Percentiles rank a stretch among this genome's conserved stretches.
Evolutionary conservation across 2,113 vertebrate species (phyloP).

Genomic region (Casuarius casuarius): DNA sequence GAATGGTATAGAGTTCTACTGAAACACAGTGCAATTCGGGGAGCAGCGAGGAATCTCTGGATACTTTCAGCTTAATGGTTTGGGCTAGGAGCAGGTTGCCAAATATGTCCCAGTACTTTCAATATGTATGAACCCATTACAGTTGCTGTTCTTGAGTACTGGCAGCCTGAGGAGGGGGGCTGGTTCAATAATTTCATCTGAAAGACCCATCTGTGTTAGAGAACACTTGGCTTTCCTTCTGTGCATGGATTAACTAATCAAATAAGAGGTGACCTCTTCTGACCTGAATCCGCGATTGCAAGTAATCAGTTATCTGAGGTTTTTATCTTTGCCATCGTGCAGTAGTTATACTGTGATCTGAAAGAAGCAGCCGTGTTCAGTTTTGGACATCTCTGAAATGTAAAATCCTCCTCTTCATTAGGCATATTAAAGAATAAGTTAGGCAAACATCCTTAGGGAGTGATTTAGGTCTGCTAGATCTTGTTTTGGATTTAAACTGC

Average conservation of each 20-base stretch:
- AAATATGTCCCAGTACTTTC: neutral
- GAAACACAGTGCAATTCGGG: no score
- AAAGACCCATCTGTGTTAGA: neutral
- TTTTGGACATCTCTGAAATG: neutral
- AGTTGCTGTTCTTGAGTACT: neutral
- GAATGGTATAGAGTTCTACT: neutral
- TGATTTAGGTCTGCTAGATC: neutral
- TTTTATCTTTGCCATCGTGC: neutral
- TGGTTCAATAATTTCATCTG: neutral
- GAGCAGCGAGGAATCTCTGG: neutral
- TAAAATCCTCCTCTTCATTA: neutral
- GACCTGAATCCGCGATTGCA: neutral
- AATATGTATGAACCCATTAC: neutral
- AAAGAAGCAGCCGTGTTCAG: neutral
- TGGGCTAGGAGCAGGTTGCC: neutral
- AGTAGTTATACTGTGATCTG: rapidly evolving
- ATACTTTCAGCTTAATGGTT: neutral
- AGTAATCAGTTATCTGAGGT: neutral
- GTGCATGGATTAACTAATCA: neutral
- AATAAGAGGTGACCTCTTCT: neutral
- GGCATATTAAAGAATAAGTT: neutral
- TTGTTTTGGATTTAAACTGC: neutral
- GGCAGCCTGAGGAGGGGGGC: neutral
- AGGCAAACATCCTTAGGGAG: neutral
- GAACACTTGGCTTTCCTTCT: neutral